Evolutionary conservation across 2,113 vertebrate genomes (phyloP).

Genomic region (Pelusios castaneus): DNA sequence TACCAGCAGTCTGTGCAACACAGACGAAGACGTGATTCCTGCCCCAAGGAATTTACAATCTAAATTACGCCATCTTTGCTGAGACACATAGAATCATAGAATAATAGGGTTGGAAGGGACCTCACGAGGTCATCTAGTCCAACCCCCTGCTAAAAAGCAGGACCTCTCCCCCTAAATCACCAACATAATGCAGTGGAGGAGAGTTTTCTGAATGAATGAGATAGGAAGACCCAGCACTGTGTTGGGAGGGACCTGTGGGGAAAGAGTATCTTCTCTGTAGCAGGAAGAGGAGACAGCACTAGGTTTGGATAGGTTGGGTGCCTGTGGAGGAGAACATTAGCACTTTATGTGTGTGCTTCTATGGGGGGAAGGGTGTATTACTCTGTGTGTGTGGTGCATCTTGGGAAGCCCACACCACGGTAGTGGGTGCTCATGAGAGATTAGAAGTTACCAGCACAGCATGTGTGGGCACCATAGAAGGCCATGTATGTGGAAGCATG

Average conservation of each 20-base stretch:
- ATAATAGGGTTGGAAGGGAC: too few species aligned
- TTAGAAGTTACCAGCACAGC: neutral
- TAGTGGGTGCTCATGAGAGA: neutral
- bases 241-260: neutral
- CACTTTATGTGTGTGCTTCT: neutral
- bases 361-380: accelerated
- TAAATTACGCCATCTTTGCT: neutral
- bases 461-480: neutral
- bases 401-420: neutral
- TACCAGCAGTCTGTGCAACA: neutral
- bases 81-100: too few species aligned
- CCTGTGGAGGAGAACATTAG: neutral
- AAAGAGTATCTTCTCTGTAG: neutral
- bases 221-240: neutral
- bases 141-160: too few species aligned
- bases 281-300: neutral
- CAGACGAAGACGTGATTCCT: neutral
- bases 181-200: neutral
- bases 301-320: neutral
- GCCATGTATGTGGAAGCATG: neutral
- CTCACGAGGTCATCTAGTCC: too few species aligned
- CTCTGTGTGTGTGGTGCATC: neutral
- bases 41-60: neutral
- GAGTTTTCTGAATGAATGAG: neutral
- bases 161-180: too few species aligned